Evolutionary conservation across 2,113 vertebrate species (phyloP), one percentile per base, ranked within the genome.

Genomic region (Eidolon helvum): DNA sequence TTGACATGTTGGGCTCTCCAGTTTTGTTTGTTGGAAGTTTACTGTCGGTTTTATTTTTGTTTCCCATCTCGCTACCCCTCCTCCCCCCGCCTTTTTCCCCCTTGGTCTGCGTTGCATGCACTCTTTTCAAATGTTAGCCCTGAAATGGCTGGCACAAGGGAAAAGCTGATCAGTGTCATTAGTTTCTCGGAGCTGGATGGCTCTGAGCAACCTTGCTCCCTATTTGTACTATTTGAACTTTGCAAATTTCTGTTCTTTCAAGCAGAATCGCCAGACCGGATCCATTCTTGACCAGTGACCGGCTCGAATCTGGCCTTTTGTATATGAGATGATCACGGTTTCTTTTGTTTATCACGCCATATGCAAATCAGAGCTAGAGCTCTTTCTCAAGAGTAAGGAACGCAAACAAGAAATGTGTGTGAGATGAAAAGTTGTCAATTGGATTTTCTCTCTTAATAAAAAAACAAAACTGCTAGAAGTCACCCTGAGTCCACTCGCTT

Each of bases 81-180:
- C 2, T 43, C 15, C 38, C 18, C 7, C 35, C 2, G n/a, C 15
- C 65, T 85, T 48, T 38, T 78, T 83, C 0, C 21, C 28, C 22
- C 75, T 50, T n/a, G 28, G 86, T 96, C 94, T 90, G 57, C 85
- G 91, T 95, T 96, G 98, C 98, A 97, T 97, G 98, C 94, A 53
- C 38, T 95, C 96, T 90, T 80, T 97, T 96, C 96, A 82, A 75
- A 91, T 50, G 94, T 94, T 85, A 30, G 91, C 93, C 97, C 94
- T 92, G 96, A 57, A 84, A 87, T 65, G 86, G 93, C 95, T 95
- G 91, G 96, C 96, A 77, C 90, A 11, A 16, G 14, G 11, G n/a
- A 33, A 61, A 83, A 79, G 48, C 83, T 50, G 65, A 8, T 8
- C 78, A 38, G 53, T 82, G 84, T 84, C 59, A 1, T 53, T 77